phyloP scores from a whole-genome alignment of 2,113 vertebrate genomes.

The Fregetta grallaria region DNA sequence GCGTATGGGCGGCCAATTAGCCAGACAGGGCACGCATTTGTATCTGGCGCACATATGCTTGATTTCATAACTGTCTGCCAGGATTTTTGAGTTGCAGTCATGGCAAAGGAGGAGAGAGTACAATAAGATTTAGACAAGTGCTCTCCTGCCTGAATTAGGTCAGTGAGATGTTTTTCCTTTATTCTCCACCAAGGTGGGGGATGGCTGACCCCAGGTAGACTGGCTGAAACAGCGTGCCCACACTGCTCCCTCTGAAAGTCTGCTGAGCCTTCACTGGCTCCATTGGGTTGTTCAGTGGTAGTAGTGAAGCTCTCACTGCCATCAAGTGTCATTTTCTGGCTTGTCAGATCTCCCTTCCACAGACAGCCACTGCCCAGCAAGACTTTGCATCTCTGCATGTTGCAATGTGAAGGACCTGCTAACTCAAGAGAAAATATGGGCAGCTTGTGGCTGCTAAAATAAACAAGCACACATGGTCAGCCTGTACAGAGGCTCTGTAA shows the following conservation, averaged over 20 bases:
- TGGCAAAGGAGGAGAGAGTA: not conserved
- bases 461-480: not conserved
- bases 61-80: not conserved
- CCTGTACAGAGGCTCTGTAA: not conserved
- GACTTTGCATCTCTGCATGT: not conserved
- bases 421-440: not conserved
- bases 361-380: not conserved
- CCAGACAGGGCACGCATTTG: accelerated
- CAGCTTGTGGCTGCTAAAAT: not conserved
- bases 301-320: not conserved
- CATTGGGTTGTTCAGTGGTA: not conserved
- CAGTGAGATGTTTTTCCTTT: not conserved
- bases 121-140: not conserved
- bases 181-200: not conserved
- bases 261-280: not conserved
- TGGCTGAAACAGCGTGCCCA: not conserved
- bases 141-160: not conserved
- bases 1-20: accelerated
- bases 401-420: not conserved
- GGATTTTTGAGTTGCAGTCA: not conserved
- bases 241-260: not conserved
- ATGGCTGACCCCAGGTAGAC: not conserved
- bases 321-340: not conserved
- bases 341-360: not conserved
- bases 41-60: not conserved